Base-by-base conservation (phyloP, 30 jellyfish, hydroid and myxozoan genomes). In the Chrysaora quinquecirrha region DNA sequence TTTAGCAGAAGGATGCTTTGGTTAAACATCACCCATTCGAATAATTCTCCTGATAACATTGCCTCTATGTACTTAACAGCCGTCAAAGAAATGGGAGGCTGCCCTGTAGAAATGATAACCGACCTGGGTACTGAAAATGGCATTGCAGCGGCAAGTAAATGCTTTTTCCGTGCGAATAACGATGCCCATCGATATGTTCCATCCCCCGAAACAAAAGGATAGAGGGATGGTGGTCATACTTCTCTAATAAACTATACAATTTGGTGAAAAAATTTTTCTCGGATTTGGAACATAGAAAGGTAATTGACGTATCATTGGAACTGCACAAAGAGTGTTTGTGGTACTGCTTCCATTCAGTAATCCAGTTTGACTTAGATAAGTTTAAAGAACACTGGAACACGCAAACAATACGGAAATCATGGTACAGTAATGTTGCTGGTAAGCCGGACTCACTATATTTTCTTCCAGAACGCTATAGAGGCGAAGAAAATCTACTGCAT, bases 141-240 rank as follows among this genome's bases (percentile, higher is more conserved):
- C n/a, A n/a, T n/a, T n/a, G n/a, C n/a, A n/a, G n/a, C n/a, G n/a
- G n/a, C n/a, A n/a, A n/a, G n/a, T n/a, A n/a, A n/a, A n/a, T n/a
- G n/a, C n/a, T n/a, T n/a, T n/a, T n/a, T n/a, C n/a, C n/a, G n/a
- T n/a, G n/a, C n/a, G n/a, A n/a, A n/a, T n/a, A n/a, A n/a, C n/a
- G n/a, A 62, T 20, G 75, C 87, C 1, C 89, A 78, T 34, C 67
- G 48, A 78, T 78, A 78, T 35, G 89, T 78, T 0, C 76, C 89
- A 16, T 78, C 86, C 23, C 89, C n/a, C 67, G 89, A 78, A 78
- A 78, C 49, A 88, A 64, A 64, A 23, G 87, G 21, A 78, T 78
- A 25, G 88, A 78, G 29, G n/a, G 88, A 54, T 78, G 89, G 89
- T 60, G 87, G 89, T 32, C 87, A 27, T 43, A 78, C 28, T 64